Conservation (phyloP, 2,888 invertebrate genomes). For the Arge pagana region DNA sequence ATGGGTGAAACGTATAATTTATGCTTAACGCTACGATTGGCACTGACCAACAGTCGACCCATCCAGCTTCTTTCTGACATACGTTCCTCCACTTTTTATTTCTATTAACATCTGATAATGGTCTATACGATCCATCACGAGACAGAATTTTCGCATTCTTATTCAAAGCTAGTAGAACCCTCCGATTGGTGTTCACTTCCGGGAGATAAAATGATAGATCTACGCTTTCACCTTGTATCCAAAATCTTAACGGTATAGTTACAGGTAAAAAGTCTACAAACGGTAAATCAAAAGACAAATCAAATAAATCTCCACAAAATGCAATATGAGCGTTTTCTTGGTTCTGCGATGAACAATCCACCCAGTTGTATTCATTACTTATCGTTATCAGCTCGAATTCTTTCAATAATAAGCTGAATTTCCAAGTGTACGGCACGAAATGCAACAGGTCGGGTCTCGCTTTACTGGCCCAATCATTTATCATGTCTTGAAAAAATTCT, state of each 20-base stretch:
- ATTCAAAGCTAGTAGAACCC: constrained; percentile 81
- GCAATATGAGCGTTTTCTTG: constrained; percentile 95
- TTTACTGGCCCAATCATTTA: constrained; percentile 97
- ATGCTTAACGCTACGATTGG: constrained; percentile 92
- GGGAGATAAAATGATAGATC: constrained; percentile 90
- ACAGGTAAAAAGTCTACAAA: constrained; percentile 93
- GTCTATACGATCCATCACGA: constrained; percentile 69
- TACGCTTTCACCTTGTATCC: constrained; percentile 94
- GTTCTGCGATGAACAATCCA: constrained; percentile 94
- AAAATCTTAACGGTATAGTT: constrained; percentile 85
- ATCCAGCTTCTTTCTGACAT: constrained; percentile 75
- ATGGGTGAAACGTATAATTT: constrained; percentile 89
- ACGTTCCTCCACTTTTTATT: constrained; percentile 80
- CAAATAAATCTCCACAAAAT: constrained; percentile 91
- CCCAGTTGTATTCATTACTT: constrained; percentile 98
- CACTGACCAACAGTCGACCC: constrained; percentile 97
- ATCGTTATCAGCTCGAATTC: constrained; percentile 94
- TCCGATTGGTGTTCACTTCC: constrained; percentile 86
- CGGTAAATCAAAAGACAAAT: constrained; percentile 91
- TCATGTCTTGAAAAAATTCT: constrained; percentile 89
- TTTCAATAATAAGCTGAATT: constrained; percentile 86
- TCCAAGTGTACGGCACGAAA: constrained; percentile 97
- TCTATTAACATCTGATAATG: constrained; percentile 60
- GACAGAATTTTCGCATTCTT: constrained; percentile 86
- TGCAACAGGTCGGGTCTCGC: constrained; percentile 89